phyloP scores from a whole-genome alignment of 2,888 invertebrate species.

The Eupithecia subfuscata region DNA sequence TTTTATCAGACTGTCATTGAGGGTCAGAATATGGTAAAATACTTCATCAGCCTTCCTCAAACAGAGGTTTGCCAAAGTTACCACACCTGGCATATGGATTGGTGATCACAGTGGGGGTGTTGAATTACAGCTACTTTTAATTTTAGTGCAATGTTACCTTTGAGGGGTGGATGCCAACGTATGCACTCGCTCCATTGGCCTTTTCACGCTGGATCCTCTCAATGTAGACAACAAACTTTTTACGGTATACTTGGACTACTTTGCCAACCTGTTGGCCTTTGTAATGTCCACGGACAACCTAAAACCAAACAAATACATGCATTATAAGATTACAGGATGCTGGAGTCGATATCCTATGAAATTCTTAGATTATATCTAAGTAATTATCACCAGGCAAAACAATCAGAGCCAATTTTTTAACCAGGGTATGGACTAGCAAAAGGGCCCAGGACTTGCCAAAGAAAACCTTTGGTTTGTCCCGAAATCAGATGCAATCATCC shows the following conservation, averaged over 20 bases:
- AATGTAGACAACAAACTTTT: conserved; percentile 99
- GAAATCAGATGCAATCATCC: conserved; percentile 61
- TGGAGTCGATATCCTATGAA: not conserved
- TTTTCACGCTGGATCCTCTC: conserved; percentile 99
- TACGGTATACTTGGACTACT: conserved; percentile 98
- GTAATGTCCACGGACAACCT: conserved; percentile 99
- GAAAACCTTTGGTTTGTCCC: conserved; percentile 75
- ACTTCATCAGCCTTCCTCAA: not conserved
- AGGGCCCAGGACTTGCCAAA: conserved; percentile 57
- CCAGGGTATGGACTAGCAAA: conserved; percentile 75
- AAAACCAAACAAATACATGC: conserved; percentile 31
- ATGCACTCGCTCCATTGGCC: conserved; percentile 98
- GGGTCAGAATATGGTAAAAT: not conserved
- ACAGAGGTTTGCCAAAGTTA: not conserved
- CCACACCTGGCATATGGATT: not conserved
- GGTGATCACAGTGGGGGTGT: not conserved
- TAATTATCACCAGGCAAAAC: conserved; percentile 48
- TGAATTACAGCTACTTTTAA: not conserved
- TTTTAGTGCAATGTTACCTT: conserved; percentile 85
- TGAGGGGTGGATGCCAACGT: conserved; percentile 99
- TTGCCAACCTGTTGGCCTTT: conserved; percentile 99
- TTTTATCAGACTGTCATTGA: not conserved
- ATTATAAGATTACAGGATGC: not conserved
- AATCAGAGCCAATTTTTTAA: conserved; percentile 82
- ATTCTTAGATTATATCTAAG: not conserved